phyloP scores from a whole-genome alignment of 2,113 vertebrate species.

The Scomber scombrus region DNA sequence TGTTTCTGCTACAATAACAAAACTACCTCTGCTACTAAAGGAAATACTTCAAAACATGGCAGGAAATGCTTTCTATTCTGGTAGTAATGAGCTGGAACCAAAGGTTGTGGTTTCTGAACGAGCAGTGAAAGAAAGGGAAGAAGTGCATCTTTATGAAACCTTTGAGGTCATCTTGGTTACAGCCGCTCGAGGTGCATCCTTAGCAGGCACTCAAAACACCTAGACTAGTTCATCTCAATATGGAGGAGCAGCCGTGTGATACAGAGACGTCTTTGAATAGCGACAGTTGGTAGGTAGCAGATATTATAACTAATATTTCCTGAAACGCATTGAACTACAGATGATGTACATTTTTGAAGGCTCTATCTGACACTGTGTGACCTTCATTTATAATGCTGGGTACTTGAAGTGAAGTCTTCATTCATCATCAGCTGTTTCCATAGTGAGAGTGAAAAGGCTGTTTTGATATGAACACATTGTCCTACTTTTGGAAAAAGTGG shows the following conservation, averaged over 20 bases:
- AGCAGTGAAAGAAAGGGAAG: background rate
- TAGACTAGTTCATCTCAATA: background rate
- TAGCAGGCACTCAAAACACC: background rate
- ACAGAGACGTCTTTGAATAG: background rate
- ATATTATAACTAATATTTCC: background rate
- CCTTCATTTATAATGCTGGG: background rate
- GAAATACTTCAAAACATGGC: background rate
- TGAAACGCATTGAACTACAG: background rate
- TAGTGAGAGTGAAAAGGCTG: background rate
- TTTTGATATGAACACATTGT: too few relatives aligned
- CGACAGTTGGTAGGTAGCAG: background rate
- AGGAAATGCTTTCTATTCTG: background rate
- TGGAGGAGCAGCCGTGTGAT: background rate
- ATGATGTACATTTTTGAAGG: background rate
- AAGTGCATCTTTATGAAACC: background rate
- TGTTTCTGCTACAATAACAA: too few relatives aligned
- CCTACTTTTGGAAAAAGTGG: background rate
- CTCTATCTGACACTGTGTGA: background rate
- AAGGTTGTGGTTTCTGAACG: too few relatives aligned
- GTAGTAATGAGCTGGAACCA: too few relatives aligned
- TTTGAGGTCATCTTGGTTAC: background rate
- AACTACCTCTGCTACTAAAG: too few relatives aligned
- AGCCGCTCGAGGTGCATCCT: background rate
- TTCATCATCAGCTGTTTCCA: background rate
- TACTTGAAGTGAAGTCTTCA: background rate